These are phyloP conservation scores for Eueremaeus valkanovi DNA, from an alignment of 2,888 invertebrate species.

Conservation along the genomic window DNA sequence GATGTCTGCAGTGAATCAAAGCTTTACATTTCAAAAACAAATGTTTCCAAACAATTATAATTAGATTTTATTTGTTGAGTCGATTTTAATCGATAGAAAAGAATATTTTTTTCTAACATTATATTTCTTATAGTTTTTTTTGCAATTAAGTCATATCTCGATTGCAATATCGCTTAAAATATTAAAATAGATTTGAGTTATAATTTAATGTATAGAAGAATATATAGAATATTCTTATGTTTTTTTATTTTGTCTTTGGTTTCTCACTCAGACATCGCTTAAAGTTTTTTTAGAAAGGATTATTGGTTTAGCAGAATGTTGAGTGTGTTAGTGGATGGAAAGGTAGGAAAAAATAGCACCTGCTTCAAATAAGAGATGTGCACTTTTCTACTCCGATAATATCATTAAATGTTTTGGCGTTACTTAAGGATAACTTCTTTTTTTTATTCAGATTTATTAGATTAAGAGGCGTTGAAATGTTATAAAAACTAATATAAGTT, in stretches of 20 bases:
- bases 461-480: constrained; percentile 28
- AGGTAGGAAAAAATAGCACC: background rate
- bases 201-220: background rate
- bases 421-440: background rate
- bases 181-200: background rate
- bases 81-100: constrained; percentile 14
- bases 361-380: background rate
- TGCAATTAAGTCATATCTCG: background rate
- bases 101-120: background rate
- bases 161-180: background rate
- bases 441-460: constrained; percentile 11
- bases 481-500: constrained; percentile 3
- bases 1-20: background rate
- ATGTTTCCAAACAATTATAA: constrained; percentile 32
- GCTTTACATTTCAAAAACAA: constrained; percentile 31
- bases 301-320: background rate
- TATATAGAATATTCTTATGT: background rate
- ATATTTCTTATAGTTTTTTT: background rate
- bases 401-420: constrained; percentile 2
- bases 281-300: constrained; percentile 3
- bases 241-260: background rate
- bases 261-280: background rate
- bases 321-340: background rate
- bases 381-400: background rate
- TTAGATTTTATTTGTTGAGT: constrained; percentile 27